Percentiles rank a stretch among this genome's conserved stretches.
Evolutionary conservation across 2,113 vertebrate species (phyloP).

Genomic region (Tetraodon nigroviridis): DNA sequence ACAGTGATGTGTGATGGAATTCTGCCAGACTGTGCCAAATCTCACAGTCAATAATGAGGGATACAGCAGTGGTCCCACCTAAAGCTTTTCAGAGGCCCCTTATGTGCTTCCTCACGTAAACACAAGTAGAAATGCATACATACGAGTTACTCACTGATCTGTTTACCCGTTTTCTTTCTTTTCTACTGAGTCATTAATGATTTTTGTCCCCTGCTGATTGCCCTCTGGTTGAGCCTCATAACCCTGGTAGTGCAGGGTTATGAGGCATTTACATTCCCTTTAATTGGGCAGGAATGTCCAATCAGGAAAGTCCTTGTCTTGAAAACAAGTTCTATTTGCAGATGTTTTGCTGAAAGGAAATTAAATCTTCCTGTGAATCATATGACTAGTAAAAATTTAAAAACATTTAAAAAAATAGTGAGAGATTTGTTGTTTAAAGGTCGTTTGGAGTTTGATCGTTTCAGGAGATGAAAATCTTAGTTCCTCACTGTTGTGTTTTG

Average conservation of each 20-base stretch:
- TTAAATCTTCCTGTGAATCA: neutral
- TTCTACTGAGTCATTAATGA: neutral
- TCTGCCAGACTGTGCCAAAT: conserved; percentile 50
- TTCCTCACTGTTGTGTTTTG: conserved; percentile 71
- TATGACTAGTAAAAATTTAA: neutral
- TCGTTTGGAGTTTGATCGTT: conserved; percentile 43
- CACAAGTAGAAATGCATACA: neutral
- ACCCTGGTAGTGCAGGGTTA: conserved; percentile 4
- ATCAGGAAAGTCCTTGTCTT: neutral
- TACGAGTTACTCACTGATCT: conserved; percentile 1
- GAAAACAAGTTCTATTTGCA: neutral
- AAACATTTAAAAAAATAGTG: neutral
- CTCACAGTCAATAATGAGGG: conserved; percentile 58
- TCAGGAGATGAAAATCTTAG: conserved; percentile 64
- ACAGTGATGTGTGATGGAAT: conserved; percentile 41
- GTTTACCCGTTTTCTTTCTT: conserved; percentile 15
- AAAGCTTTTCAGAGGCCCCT: conserved; percentile 28
- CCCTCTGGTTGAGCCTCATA: neutral
- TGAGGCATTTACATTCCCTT: too few species aligned
- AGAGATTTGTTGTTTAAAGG: conserved; percentile 50
- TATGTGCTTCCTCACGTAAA: conserved; percentile 19
- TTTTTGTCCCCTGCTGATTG: too few species aligned
- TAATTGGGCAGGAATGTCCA: too few species aligned
- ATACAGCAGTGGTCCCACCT: conserved; percentile 34
- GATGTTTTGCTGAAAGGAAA: neutral